Base-by-base conservation (phyloP, 2,888 invertebrate species). In the Zaprionus lineosus region DNA sequence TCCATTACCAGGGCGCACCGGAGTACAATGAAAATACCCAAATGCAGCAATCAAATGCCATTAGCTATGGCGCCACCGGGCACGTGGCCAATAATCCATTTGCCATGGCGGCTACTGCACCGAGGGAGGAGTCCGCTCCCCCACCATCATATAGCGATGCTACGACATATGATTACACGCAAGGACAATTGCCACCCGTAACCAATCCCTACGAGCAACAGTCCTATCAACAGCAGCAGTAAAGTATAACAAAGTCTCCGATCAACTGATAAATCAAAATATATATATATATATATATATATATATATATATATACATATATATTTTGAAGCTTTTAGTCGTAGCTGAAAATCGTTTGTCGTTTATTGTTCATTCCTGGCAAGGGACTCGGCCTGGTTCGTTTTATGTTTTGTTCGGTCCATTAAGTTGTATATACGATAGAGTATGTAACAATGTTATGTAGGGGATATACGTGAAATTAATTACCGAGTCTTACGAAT, bases 11-110 rank as follows among this genome's bases (percentile, higher is more conserved):
- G 87, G 88, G 86, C 48, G 86, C 86, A 41, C 84, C 88, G 12
- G 86, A 79, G 67, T 88, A 87, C 52, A 89, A 70, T 40, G 90
- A 90, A 50, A 87, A 87, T 44, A 87, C 88, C 57, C 89, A 89
- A 84, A 89, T 88, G 87, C 89, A 90, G 83, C 82, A 88, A 58
- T 33, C 89, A 39, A 91, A 91, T 21, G 89, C 91, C 14, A 90
- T 91, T 51, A 92, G 91, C 66, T 93, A 93, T 76, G 93, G 93
- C 46, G 91, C 93, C 21, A 91, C 92, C 56, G 92, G 91, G 28
- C 93, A 93, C 84, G 93, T 92, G 59, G 86, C 90, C 18, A 90
- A 89, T 69, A 92, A 92, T 51, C 93, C 93, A 5, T 92, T 92
- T 26, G 89, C 90, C 16, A 47, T 81, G 67, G 86, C 86, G 79